Evolutionary conservation across 2,113 vertebrate genomes (phyloP), one percentile per base, ranked within the genome.

Genomic region (Cettia cetti): DNA sequence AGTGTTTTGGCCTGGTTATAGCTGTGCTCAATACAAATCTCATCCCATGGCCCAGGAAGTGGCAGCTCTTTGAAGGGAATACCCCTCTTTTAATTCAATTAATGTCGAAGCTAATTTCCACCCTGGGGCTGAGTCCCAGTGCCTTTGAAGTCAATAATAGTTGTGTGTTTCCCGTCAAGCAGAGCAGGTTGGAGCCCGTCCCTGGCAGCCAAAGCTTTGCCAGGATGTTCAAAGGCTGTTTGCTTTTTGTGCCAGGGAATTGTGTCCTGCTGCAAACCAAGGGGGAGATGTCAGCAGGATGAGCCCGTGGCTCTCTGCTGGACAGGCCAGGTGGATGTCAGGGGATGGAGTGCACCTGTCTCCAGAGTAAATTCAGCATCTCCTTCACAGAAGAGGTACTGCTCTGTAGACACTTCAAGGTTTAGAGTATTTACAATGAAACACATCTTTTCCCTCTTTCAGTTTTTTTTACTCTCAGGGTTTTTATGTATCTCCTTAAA

Each of bases 101-200:
- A 95, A 92, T 69, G 76, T 31, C 39, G 85, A 49, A 92, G 60
- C 68, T 88, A 78, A 96, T 96, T 96, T 92, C 76, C 72, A 66
- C 52, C 95, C 94, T 9, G 80, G 49, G 92, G 93, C 94, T 45
- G 60, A 83, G 85, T 86, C 85, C 82, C 49, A 15, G 40, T 92
- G 76, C 88, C 93, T 97, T 96, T 97, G 94, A 96, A 96, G 96
- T 96, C 92, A 68, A 10, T 75, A 93, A 88, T 30, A 74, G 85
- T 92, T 80, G 44, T 90, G 85, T 68, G 66, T 66, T 92, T 87
- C 57, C 82, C 87, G 52, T 85, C 63, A 50, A 76, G 61, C 10
- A 0, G 50, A 92, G 85, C 93, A 93, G 85, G 95, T 68, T 81
- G 18, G 39, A 92, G 76, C 95, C 39, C 3, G 28, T 54, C 70